Base-by-base conservation (phyloP, 2,888 invertebrate genomes). In the Pharmacophagus antenor region DNA sequence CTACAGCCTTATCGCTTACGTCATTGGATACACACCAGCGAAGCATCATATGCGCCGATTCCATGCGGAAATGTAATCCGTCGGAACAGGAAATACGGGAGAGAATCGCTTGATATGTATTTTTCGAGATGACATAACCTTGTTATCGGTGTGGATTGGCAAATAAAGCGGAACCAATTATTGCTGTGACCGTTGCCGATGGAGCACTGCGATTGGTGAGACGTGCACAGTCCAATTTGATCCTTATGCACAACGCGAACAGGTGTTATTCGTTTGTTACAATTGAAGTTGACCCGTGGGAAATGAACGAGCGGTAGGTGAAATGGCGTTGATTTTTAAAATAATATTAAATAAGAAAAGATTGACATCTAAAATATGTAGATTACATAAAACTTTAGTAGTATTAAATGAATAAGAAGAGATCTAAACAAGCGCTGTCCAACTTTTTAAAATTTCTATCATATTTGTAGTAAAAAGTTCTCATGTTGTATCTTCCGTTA, bases 111-210 rank as follows among this genome's bases (percentile, higher is more conserved):
- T 37, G 53, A 15, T 12, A 21, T 37, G n/a, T 56, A 51, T 56
- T 64, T 63, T 64, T 53, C 20, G 54, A 56, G 31, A 47, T 61
- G 56, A 59, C 58, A 64, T 59, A 61, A 61, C 54, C 57, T 68
- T 63, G 67, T 69, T 71, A 71, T 73, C 70, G 65, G 64, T 68
- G 69, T 69, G 69, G 70, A 71, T 71, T 72, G 67, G 76, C 78
- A 77, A 84, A 82, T 80, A 79, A 78, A 77, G 74, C 76, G 76
- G 71, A 78, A 80, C 77, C 70, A 77, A 79, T 79, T 73, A 72
- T 71, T 74, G 75, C 70, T 71, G 71, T 65, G 49, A 44, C 48
- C 66, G 70, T 67, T 68, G 63, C 67, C 67, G 64, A 66, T 64
- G 65, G 63, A 64, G 67, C 64, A 64, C 63, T 53, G 65, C 57